Base-by-base conservation (phyloP, 2,113 vertebrate species). In the Pongo pygmaeus region DNA sequence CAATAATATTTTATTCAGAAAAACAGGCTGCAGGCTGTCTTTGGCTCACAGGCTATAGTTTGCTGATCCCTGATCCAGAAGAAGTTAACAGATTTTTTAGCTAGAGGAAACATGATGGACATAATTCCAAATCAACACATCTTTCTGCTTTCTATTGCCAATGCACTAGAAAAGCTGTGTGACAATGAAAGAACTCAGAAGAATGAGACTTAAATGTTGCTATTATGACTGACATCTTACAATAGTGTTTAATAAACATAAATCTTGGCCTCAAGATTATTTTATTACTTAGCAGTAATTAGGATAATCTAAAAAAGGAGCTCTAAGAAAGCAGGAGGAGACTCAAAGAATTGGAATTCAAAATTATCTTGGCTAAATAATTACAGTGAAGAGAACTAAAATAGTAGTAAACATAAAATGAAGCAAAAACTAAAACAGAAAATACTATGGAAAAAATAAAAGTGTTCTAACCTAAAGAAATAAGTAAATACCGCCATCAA, bases 341-440 rank as follows among this genome's bases (percentile, higher is more conserved):
- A 89, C 38, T 67, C 30, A 59, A 67, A 94, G 17, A 92, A 57
- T 52, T 25, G 6, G 59, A 72, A 95, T 93, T 91, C 61, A 78
- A 55, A 89, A 86, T 77, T 57, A 57, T 72, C 23, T 50, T 50
- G n/a, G n/a, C 79, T 84, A 80, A 74, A 27, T 92, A 96, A 89
- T 46, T 75, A 77, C 23, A 57, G 22, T 10, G 18, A 95, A 78
- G 46, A 89, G n/a, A 95, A 91, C 13, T 83, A 86, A 94, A 74
- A 79, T 1, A 59, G 11, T 69, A n/a, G 32, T 55, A 38, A 70
- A 30, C 7, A 61, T 81, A 78, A 84, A 89, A 22, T 89, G 50
- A 84, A 40, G 83, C 22, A 43, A 48, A 32, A 95, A 61, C 0
- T 27, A 30, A 93, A 89, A 46, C 46, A 35, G 23, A 93, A 87